Evolutionary conservation across 2,888 invertebrate genomes (phyloP).

Genomic region (Shargacucullia verbasci): DNA sequence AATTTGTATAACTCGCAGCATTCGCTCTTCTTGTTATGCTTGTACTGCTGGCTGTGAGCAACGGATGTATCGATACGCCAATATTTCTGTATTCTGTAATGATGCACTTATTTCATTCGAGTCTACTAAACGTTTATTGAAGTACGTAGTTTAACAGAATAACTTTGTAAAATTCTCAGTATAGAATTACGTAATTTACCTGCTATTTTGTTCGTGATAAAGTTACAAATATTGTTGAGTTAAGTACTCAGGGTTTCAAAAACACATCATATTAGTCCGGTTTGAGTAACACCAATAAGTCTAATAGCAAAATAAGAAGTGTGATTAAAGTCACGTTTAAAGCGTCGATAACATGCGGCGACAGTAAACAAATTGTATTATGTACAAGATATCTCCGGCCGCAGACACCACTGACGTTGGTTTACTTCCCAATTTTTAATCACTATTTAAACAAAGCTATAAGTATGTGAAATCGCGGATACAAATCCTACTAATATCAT

Average conservation of each 20-base stretch:
- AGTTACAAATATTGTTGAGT: too few species aligned
- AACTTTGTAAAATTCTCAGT: too few species aligned
- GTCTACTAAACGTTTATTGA: too few species aligned
- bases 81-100: slow-evolving; percentile 40
- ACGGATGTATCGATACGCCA: slow-evolving; percentile 47
- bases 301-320: too few species aligned
- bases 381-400: slow-evolving; percentile 61
- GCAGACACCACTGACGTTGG: slow-evolving; percentile 55
- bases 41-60: slow-evolving; percentile 32
- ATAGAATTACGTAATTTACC: too few species aligned
- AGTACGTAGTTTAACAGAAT: too few species aligned
- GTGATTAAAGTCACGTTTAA: slow-evolving; percentile 34
- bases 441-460: slow-evolving; percentile 43
- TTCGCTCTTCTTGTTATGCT: slow-evolving; percentile 50
- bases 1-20: slow-evolving; percentile 74
- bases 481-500: too few species aligned
- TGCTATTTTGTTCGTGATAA: too few species aligned
- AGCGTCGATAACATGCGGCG: slow-evolving; percentile 42
- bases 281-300: too few species aligned
- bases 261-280: too few species aligned
- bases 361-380: slow-evolving; percentile 64
- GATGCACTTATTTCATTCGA: slow-evolving; percentile 31
- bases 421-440: slow-evolving; percentile 62
- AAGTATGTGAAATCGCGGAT: too few species aligned
- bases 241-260: too few species aligned